phyloP scores from a whole-genome alignment of 2,888 invertebrate species.

The Taenaris catops region DNA sequence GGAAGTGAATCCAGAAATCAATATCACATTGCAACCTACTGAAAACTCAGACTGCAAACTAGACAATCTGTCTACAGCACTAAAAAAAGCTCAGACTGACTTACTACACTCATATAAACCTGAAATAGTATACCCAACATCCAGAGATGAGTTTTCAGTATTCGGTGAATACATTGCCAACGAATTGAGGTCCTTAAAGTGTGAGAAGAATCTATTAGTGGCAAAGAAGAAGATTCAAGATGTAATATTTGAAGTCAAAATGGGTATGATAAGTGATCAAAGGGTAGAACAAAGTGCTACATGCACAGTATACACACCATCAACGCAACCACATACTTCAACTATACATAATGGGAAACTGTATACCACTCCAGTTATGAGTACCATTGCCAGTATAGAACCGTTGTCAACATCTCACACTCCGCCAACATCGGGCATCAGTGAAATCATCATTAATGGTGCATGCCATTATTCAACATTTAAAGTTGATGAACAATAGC shows the following conservation, averaged over 20 bases:
- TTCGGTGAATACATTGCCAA: conserved; percentile 82
- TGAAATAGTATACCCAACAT: conserved; percentile 36
- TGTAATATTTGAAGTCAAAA: conserved; percentile 80
- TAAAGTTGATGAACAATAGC: conserved; percentile 67
- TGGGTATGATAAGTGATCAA: conserved; percentile 71
- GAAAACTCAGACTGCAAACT: conserved; percentile 48
- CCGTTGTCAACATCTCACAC: conserved; percentile 43
- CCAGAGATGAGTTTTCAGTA: conserved; percentile 76
- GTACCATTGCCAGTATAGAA: conserved; percentile 51
- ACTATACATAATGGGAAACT: conserved; percentile 48
- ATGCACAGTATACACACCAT: conserved; percentile 45
- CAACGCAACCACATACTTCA: conserved; percentile 36
- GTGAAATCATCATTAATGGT: conserved; percentile 63
- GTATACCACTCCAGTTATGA: conserved; percentile 49
- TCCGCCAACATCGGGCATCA: conserved; percentile 53
- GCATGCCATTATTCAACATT: conserved; percentile 65
- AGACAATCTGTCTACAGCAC: conserved; percentile 41
- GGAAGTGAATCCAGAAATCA: conserved; percentile 44
- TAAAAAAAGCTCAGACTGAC: conserved; percentile 47
- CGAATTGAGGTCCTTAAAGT: conserved; percentile 76
- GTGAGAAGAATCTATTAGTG: conserved; percentile 74
- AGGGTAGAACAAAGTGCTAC: conserved; percentile 39
- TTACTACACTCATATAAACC: conserved; percentile 36
- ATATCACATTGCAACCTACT: conserved; percentile 31
- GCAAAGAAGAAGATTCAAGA: conserved; percentile 82